phyloP scores from a whole-genome alignment of 2,797 vertebrate genomes.

The Micromesistius poutassou region DNA sequence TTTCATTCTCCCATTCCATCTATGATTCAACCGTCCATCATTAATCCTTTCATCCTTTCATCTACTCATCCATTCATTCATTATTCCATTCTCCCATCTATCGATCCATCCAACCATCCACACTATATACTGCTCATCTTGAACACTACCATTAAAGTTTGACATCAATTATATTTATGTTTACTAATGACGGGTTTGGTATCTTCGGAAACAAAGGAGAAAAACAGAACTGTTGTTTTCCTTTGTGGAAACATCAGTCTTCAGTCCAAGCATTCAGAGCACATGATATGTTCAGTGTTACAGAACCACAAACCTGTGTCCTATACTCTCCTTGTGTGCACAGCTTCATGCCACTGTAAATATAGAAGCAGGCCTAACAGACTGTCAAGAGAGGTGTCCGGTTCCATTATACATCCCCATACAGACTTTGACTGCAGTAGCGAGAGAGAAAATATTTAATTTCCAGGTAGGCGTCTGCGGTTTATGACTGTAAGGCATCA shows the following conservation, averaged over 20 bases:
- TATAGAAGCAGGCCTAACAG: not conserved
- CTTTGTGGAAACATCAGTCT: not conserved
- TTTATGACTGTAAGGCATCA: not conserved
- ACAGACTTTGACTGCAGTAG: not conserved
- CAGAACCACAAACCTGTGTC: not conserved
- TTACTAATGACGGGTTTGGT: not conserved
- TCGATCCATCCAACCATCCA: too few species aligned
- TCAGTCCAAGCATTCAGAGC: not conserved
- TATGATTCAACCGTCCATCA: not conserved
- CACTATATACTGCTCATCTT: too few species aligned
- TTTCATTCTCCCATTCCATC: not conserved
- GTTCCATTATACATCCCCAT: not conserved
- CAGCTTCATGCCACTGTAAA: not conserved
- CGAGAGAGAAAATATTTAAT: not conserved
- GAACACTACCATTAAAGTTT: too few species aligned
- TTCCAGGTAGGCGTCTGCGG: not conserved
- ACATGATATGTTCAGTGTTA: not conserved
- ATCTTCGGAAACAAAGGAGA: not conserved
- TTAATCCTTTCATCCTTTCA: not conserved
- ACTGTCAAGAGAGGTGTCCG: not conserved
- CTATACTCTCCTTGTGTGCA: not conserved
- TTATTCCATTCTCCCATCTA: too few species aligned
- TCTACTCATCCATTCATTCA: too few species aligned
- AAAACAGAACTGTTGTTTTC: not conserved
- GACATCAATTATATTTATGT: not conserved